Evolutionary conservation across 2,797 vertebrate species (phyloP).

Genomic region (Leuciscus waleckii): DNA sequence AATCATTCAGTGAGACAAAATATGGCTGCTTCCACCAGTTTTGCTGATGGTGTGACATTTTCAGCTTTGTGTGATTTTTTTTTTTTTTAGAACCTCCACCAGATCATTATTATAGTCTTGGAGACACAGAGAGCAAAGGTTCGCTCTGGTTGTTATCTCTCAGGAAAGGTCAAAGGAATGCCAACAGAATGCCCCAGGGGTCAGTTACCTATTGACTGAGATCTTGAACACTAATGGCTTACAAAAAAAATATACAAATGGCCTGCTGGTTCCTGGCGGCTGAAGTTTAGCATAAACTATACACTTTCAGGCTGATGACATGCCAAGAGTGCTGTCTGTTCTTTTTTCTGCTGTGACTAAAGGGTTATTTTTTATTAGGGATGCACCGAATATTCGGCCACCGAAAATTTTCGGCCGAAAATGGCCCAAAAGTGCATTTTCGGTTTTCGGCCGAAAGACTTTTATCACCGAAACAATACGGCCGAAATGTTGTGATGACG

Average conservation of each 20-base stretch:
- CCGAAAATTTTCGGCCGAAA: too few species aligned
- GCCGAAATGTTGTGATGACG: too few species aligned
- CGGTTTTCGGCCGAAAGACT: too few species aligned
- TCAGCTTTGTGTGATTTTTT: constrained; percentile 30
- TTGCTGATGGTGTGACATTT: constrained; percentile 47
- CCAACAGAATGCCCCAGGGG: constrained; percentile 14
- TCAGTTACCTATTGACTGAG: constrained; percentile 28
- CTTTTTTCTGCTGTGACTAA: not conserved
- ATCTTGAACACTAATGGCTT: constrained; percentile 13
- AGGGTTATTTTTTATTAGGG: too few species aligned
- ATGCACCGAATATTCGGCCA: too few species aligned
- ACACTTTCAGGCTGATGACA: not conserved
- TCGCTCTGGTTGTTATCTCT: constrained; percentile 49
- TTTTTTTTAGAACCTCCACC: constrained; percentile 33
- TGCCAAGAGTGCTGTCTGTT: not conserved
- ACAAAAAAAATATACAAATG: not conserved
- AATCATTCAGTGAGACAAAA: constrained; percentile 34
- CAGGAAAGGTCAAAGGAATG: constrained; percentile 45
- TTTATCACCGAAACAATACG: too few species aligned
- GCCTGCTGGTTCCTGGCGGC: not conserved
- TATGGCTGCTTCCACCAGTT: constrained; percentile 31
- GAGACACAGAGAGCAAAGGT: constrained; percentile 35
- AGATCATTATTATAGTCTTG: constrained; percentile 47
- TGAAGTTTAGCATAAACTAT: not conserved
- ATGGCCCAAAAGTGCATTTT: too few species aligned